phyloP scores from a whole-genome alignment of 2,113 vertebrate genomes.

The Leptobrachium leishanense region DNA sequence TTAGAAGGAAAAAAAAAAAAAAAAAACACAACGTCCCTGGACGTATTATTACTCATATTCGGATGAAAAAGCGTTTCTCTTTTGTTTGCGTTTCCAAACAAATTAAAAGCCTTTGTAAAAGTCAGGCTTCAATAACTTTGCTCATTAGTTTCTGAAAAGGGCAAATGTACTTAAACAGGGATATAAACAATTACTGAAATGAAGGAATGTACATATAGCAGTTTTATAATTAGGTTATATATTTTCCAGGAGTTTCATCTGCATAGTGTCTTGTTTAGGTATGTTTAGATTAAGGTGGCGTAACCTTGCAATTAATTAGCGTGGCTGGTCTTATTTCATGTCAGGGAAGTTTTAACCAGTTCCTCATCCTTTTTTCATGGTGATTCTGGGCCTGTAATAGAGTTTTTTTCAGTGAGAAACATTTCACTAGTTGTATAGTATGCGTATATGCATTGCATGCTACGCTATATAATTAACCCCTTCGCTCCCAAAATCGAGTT shows the following conservation, averaged over 20 bases:
- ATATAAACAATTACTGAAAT: slow-evolving; percentile 68
- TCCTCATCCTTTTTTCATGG: background rate
- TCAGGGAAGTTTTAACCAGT: background rate
- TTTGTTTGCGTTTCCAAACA: slow-evolving; percentile 69
- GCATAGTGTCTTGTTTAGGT: slow-evolving; percentile 36
- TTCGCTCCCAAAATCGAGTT: no score
- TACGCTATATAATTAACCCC: no score
- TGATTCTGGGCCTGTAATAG: background rate
- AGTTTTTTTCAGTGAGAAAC: no score
- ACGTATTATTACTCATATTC: slow-evolving; percentile 51
- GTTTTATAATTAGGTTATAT: slow-evolving; percentile 62
- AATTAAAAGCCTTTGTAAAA: slow-evolving; percentile 68
- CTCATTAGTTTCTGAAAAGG: slow-evolving; percentile 71
- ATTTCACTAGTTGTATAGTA: no score
- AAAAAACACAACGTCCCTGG: slow-evolving; percentile 55
- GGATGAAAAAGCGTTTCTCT: slow-evolving; percentile 58
- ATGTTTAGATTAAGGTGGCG: slow-evolving; percentile 44
- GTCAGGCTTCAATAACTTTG: slow-evolving; percentile 67
- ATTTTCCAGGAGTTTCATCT: slow-evolving; percentile 38
- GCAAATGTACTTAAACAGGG: slow-evolving; percentile 69
- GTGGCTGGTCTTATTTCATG: slow-evolving; percentile 31
- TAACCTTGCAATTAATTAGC: slow-evolving; percentile 50
- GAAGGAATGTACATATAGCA: slow-evolving; percentile 56
- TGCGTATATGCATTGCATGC: no score
- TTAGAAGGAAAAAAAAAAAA: background rate